Conservation (phyloP, 1,140 invertebrate genomes). For the Rhyacophila brunnea region DNA sequence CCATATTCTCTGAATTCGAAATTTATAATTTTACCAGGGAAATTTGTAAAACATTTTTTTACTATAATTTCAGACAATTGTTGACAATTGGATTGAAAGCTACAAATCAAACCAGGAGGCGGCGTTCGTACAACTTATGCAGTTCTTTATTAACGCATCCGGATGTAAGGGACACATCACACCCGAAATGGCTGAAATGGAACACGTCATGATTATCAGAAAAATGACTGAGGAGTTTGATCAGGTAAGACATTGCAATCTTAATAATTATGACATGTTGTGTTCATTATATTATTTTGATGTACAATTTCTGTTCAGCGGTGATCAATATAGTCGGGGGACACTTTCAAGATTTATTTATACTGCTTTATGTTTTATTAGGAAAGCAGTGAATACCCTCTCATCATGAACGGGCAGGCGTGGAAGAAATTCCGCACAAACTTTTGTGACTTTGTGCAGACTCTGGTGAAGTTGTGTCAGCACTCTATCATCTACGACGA, state of each 20-base stretch:
- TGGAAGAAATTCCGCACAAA: constrained; percentile 97
- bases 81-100: constrained; percentile 98
- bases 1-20: too few relatives aligned
- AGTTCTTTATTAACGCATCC: constrained; percentile 97
- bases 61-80: constrained; percentile 68
- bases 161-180: constrained; percentile 97
- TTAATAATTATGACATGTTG: too few relatives aligned
- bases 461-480: constrained; percentile 95
- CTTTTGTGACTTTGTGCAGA: constrained; percentile 97
- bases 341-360: too few relatives aligned
- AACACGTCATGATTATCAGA: constrained; percentile 94
- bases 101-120: constrained; percentile 91
- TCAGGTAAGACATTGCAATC: constrained; percentile 76
- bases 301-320: too few relatives aligned
- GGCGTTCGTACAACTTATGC: constrained; percentile 92
- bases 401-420: constrained; percentile 94
- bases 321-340: too few relatives aligned
- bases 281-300: too few relatives aligned
- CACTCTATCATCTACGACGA: constrained; percentile 99
- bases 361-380: constrained; percentile 44
- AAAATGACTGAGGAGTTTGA: constrained; percentile 99
- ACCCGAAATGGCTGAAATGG: constrained; percentile 87
- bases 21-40: too few relatives aligned
- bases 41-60: too few relatives aligned
- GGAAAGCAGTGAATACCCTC: constrained; percentile 98